A percentile compares a stretch with the other conserved stretches of the same genome.
phyloP scores from a whole-genome alignment of 2,888 invertebrate genomes.

The Nomada fucata region DNA sequence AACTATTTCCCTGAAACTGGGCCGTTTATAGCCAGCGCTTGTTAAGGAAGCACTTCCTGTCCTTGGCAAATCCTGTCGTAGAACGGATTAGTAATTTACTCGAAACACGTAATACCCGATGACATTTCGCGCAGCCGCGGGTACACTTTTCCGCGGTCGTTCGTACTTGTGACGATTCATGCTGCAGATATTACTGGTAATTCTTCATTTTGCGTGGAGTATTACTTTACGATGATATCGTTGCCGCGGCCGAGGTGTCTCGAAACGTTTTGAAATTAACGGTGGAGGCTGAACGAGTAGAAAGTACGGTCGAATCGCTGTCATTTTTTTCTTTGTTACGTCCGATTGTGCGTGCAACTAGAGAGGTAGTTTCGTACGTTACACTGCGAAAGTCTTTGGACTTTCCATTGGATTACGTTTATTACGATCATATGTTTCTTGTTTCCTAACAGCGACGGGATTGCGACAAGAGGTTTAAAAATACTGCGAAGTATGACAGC shows the following conservation, averaged over 20 bases:
- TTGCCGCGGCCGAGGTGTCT: too few relatives aligned
- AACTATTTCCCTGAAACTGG: slow-evolving; percentile 19
- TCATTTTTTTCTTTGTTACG: too few relatives aligned
- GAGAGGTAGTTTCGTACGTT: neutral
- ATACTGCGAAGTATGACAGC: neutral
- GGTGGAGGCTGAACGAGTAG: too few relatives aligned
- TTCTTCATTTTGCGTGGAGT: too few relatives aligned
- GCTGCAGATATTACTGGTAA: too few relatives aligned
- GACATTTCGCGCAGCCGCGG: neutral
- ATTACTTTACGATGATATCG: too few relatives aligned
- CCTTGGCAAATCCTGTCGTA: neutral
- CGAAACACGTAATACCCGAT: neutral
- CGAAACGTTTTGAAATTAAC: too few relatives aligned
- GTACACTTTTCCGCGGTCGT: neutral
- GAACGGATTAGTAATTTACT: neutral
- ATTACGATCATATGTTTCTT: neutral
- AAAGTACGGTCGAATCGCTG: too few relatives aligned
- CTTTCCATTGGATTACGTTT: neutral
- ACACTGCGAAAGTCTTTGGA: neutral
- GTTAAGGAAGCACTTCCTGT: slow-evolving; percentile 17
- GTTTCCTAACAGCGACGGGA: neutral
- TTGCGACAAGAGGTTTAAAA: neutral
- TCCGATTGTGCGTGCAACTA: neutral
- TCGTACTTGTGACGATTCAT: too few relatives aligned
- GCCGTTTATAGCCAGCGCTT: neutral